These are phyloP conservation scores for Drosophila ercepeae DNA, from an alignment of 1,140 invertebrate species.

Conservation along the genomic window DNA sequence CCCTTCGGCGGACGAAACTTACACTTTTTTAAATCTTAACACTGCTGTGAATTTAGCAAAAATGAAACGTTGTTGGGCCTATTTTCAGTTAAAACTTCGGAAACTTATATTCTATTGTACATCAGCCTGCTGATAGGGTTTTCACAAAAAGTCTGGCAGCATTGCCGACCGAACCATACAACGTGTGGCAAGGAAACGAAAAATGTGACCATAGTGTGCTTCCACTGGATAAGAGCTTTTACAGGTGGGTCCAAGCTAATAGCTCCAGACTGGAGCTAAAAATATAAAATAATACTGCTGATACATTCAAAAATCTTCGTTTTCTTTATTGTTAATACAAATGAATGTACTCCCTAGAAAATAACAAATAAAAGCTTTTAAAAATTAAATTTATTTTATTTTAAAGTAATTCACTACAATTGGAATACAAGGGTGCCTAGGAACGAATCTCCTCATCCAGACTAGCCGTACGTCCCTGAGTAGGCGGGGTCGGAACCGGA, in stretches of 20 bases:
- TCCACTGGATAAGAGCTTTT: background rate
- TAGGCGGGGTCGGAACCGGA: constrained; percentile 4
- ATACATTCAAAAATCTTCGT: no score
- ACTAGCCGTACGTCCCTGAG: constrained; percentile 5
- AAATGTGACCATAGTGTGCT: constrained; percentile 3
- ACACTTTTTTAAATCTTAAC: constrained; percentile 55
- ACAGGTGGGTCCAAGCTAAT: background rate
- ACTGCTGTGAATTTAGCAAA: constrained; percentile 72
- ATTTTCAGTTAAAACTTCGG: constrained; percentile 55
- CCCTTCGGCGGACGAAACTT: constrained; percentile 19
- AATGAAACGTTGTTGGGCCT: constrained; percentile 38
- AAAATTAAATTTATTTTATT: constrained; percentile 34
- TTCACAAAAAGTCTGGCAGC: constrained; percentile 2
- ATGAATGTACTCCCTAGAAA: no score
- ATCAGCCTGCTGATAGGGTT: constrained; percentile 21
- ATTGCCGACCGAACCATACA: background rate
- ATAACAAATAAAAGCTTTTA: background rate
- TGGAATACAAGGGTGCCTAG: constrained; percentile 29
- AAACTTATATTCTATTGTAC: constrained; percentile 32
- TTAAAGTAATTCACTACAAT: constrained; percentile 38
- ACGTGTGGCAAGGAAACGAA: background rate
- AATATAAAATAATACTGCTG: no score
- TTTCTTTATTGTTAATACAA: background rate
- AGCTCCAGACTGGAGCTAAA: background rate
- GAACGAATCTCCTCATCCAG: constrained; percentile 57